Base-by-base conservation (phyloP, 2,797 vertebrate species). In the Sciurus vulgaris region DNA sequence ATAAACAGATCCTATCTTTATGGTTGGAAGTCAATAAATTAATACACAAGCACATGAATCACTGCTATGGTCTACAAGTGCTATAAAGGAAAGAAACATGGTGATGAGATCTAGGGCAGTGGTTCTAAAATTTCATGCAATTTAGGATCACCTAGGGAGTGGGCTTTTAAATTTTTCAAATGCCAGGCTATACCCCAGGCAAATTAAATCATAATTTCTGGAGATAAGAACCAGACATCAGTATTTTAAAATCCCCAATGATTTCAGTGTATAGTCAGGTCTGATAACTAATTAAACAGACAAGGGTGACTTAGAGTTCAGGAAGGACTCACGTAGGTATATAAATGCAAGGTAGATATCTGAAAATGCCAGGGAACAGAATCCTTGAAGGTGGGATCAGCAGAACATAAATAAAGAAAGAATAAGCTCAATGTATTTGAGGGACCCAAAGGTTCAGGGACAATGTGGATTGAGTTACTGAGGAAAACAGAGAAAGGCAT, bases 141-240 rank as follows among this genome's bases (percentile, higher is more conserved):
- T 85, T 89, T 61, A n/a, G 74, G 82, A 56, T 91, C 35, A 59
- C 8, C 12, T 59, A 9, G 14, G 9, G 14, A 17, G 2, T 11
- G 2, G 11, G 0, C 33, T 92, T 77, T 54, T 59, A 15, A 78
- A 51, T 15, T 86, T 67, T 30, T 74, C 85, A 67, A 86, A 61
- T 91, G 49, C 24, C 54, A 91, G 47, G 12, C 35, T 89, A 30
- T 3, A 78, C 35, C 30, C 15, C 4, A n/a, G 38, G 30, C 24
- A 84, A 76, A 94, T 74, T 79, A 95, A 79, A 41, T 76, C 9
- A 76, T 63, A 65, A 89, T 70, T 72, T 65, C 41, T 15, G 20
- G 44, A 14, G 30, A 35, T 56, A 28, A 51, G 2, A 49, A 6
- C 5, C 18, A 70, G 38, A 4, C 0, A 79, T 54, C 38, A 86